Conservation (phyloP, 2,113 vertebrate genomes). For the Myrmecobius fasciatus region DNA sequence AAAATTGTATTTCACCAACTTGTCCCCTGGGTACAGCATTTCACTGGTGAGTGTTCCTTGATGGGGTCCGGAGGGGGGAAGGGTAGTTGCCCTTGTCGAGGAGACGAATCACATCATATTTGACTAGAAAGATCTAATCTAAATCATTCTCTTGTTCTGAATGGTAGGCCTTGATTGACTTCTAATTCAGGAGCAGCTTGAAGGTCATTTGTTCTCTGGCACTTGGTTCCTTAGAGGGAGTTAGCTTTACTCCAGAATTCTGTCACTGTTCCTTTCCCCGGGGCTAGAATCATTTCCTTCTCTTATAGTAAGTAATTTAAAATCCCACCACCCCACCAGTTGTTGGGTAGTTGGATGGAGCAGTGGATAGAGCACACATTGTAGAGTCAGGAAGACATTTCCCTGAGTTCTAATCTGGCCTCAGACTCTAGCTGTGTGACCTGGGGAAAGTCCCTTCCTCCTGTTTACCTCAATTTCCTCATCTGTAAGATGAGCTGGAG, state of each 20-base stretch:
- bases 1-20: neutral
- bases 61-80: neutral
- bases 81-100: neutral
- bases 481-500: neutral
- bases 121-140: conserved; percentile 34
- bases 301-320: neutral
- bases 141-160: neutral
- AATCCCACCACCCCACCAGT: neutral
- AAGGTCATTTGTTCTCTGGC: accelerated
- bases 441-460: neutral
- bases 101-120: neutral
- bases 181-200: neutral
- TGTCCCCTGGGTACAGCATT: neutral
- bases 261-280: neutral
- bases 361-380: neutral
- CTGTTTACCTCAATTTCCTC: neutral
- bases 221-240: accelerated
- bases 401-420: neutral
- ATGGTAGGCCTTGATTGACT: neutral
- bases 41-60: neutral
- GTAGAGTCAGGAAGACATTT: neutral
- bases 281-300: neutral
- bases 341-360: neutral
- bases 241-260: neutral
- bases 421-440: neutral